Conservation (phyloP, 2,888 invertebrate genomes). For the Colletes collaris region DNA sequence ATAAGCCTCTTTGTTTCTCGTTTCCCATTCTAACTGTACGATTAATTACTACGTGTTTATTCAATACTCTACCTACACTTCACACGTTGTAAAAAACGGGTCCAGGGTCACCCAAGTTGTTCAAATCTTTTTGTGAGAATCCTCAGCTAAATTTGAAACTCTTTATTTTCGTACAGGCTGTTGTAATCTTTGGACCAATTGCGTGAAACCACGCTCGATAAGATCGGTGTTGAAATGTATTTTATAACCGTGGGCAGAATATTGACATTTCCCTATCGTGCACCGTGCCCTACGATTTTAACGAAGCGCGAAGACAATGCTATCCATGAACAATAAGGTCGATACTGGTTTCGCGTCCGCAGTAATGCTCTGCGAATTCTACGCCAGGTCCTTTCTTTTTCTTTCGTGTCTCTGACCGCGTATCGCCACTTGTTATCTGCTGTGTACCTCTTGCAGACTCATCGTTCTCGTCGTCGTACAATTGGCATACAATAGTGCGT, state of each 20-base stretch:
- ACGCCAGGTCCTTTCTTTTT: constrained; percentile 22
- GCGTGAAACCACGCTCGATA: no score
- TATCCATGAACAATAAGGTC: constrained; percentile 50
- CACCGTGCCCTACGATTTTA: constrained; percentile 17
- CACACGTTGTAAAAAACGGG: no score
- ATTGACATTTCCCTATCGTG: neutral
- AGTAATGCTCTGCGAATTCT: constrained; percentile 45
- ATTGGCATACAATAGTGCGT: constrained; percentile 67
- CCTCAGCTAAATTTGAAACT: no score
- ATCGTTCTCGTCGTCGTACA: constrained; percentile 51
- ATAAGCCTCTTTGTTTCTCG: neutral
- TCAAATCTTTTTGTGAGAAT: no score
- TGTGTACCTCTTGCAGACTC: constrained; percentile 44
- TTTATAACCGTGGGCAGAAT: neutral
- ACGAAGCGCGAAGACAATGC: constrained; percentile 54
- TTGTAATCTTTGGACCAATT: no score
- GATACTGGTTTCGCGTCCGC: constrained; percentile 43
- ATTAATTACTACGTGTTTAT: neutral
- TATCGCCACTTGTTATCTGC: constrained; percentile 60
- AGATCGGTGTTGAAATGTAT: neutral
- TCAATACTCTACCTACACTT: no score
- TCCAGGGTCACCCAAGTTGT: no score
- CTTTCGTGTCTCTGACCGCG: constrained; percentile 30
- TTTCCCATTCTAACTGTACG: neutral
- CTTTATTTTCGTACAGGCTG: neutral